These are phyloP conservation scores for Hippopotamus amphibius DNA, from an alignment of 2,113 vertebrate species.

Conservation along the genomic window DNA sequence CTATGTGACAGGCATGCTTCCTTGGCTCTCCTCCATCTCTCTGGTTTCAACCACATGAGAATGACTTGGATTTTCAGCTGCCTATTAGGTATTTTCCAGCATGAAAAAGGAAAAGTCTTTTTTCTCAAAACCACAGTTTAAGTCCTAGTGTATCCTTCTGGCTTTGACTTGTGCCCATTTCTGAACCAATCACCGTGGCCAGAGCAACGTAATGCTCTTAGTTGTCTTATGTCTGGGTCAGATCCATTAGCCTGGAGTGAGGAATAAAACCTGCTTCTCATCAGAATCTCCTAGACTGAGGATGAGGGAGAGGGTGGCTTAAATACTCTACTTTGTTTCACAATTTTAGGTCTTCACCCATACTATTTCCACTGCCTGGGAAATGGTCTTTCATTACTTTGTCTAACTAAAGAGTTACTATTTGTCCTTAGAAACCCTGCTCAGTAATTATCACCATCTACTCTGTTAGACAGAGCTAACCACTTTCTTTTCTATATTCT, in stretches of 20 bases:
- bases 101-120: not conserved
- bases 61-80: slow-evolving; percentile 52
- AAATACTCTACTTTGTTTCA: slow-evolving; percentile 33
- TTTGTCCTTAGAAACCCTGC: slow-evolving; percentile 38
- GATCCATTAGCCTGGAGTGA: not conserved
- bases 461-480: slow-evolving; percentile 21
- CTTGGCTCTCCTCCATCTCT: not conserved
- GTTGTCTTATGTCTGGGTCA: not conserved
- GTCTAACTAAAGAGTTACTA: slow-evolving; percentile 2
- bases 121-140: slow-evolving; percentile 33
- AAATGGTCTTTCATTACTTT: slow-evolving; percentile 47
- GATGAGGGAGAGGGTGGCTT: not conserved
- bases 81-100: not conserved
- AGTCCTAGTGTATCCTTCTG: not conserved
- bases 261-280: not conserved
- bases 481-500: slow-evolving; percentile 44
- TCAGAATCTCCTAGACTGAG: not conserved
- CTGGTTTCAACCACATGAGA: slow-evolving; percentile 9
- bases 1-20: not conserved
- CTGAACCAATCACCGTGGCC: not conserved
- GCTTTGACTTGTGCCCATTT: slow-evolving; percentile 25
- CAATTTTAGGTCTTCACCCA: not conserved
- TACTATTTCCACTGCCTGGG: not conserved
- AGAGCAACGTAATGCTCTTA: not conserved
- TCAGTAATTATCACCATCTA: not conserved